Percentiles rank a stretch among this genome's conserved stretches.
phyloP scores from a whole-genome alignment of 2,888 invertebrate genomes.

The Ischnus inquisitorius region DNA sequence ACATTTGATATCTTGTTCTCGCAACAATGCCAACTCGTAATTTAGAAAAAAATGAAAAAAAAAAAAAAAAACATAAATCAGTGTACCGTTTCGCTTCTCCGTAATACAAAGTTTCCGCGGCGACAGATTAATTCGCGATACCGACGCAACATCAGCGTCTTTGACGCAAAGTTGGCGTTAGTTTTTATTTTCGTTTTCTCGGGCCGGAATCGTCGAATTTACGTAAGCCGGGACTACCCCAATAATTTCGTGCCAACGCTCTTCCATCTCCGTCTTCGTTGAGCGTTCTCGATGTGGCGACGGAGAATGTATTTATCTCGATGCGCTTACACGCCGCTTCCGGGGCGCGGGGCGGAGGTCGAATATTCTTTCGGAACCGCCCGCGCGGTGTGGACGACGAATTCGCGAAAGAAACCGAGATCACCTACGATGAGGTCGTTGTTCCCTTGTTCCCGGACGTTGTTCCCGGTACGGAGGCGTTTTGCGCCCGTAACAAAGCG shows the following conservation, averaged over 20 bases:
- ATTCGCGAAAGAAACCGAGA: conserved; percentile 8
- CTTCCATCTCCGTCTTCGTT: background rate
- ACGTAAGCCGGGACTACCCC: conserved; percentile 62
- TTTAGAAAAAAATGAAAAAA: no score
- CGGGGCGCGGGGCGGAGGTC: background rate
- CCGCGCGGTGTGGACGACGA: conserved; percentile 17
- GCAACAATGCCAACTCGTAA: no score
- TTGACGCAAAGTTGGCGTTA: background rate
- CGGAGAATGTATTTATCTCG: conserved; percentile 61
- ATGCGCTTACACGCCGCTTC: conserved; percentile 57
- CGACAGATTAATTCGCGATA: conserved; percentile 2
- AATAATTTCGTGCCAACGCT: conserved; percentile 43
- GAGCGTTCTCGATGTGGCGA: background rate
- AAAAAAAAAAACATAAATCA: background rate
- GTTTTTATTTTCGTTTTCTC: background rate
- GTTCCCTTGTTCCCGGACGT: conserved; percentile 61
- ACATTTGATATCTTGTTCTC: no score
- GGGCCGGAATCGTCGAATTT: conserved; percentile 36
- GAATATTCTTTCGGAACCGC: conserved; percentile 41
- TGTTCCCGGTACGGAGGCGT: conserved; percentile 48
- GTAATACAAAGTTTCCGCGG: background rate
- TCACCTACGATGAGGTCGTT: conserved; percentile 48
- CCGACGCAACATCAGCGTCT: background rate
- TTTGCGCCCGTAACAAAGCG: background rate
- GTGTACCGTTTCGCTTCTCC: background rate